Evolutionary conservation across 2,888 invertebrate genomes (phyloP).

Genomic region (Mesorhabditis sp.): DNA sequence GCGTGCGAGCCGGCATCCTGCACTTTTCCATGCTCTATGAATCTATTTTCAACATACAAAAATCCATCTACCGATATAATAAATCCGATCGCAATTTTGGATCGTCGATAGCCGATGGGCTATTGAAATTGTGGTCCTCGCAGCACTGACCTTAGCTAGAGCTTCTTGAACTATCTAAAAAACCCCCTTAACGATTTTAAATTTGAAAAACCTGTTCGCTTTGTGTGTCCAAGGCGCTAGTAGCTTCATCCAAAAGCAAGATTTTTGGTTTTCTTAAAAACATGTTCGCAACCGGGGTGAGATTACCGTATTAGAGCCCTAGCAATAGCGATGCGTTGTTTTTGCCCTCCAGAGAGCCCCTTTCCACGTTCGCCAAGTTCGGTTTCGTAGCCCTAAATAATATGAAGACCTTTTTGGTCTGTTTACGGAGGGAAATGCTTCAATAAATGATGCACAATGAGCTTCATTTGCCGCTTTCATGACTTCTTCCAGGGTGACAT

Average conservation of each 20-base stretch:
- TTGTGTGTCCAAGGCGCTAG: constrained; percentile 3
- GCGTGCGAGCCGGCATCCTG: neutral
- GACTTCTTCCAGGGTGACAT: constrained; percentile 3
- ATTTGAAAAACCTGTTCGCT: neutral
- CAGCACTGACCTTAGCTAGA: neutral
- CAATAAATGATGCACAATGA: neutral
- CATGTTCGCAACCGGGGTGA: neutral
- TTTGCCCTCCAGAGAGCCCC: neutral
- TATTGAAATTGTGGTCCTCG: neutral
- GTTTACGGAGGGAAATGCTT: neutral
- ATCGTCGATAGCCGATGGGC: constrained; percentile 4
- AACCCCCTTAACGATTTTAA: neutral
- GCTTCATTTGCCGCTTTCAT: neutral
- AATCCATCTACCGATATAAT: constrained; percentile 3
- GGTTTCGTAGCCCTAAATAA: neutral
- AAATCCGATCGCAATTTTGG: neutral
- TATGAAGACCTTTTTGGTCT: neutral
- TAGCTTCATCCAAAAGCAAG: constrained; percentile 1
- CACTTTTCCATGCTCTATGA: neutral
- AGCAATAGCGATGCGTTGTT: constrained; percentile 5
- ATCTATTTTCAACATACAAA: neutral
- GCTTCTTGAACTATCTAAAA: neutral
- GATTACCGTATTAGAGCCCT: neutral
- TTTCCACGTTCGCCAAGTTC: neutral
- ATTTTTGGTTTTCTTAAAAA: neutral